Evolutionary conservation across 1,140 invertebrate species (phyloP), one percentile per base, ranked within the genome.

Genomic region (Choristoneura fumiferana): DNA sequence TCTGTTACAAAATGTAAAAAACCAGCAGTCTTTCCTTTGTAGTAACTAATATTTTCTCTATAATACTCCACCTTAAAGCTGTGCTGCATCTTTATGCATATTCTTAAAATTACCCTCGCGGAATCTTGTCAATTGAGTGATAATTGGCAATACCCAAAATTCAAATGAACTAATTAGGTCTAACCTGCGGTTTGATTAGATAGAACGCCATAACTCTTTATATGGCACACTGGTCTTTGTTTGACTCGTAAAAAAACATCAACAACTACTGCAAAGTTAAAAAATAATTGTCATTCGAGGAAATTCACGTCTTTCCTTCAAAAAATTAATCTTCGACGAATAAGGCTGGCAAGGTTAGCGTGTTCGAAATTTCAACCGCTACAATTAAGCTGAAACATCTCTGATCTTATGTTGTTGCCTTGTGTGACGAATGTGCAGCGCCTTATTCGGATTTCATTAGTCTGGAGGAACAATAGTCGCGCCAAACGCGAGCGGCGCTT

Each of bases 401-500:
- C 18, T 15, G 10, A 49, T 49, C 43, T 29, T 12, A 49, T 49
- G 22, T 49, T 13, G 43, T 49, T 49, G 29, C 43, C 43, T 49
- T 49, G n/a, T 49, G 22, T 49, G 43, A 49, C 43, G 43, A 49
- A 49, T 49, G 43, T 49, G 17, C 13, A 10, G 10, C 18, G 18
- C 43, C 43, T 22, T 49, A 49, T 49, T 49, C 9, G 43, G 43
- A 10, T 4, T 3, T 29, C 22, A 29, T 29, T 29, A 49, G 43
- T 49, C 43, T 29, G 22, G 22, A 6, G 43, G 29, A 49, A 49
- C 43, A 49, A 49, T 49, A 49, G 43, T 49, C 12, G n/a, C 43
- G 43, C 43, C 43, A 12, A 49, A 49, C 22, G 29, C 43, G 18
- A 18, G 43, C 12, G 43, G 43, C 43, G 43, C 43, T 49, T 49